These are phyloP conservation scores for Enteromius paludinosus DNA, from an alignment of 2,797 vertebrate species.

Conservation along the genomic window DNA sequence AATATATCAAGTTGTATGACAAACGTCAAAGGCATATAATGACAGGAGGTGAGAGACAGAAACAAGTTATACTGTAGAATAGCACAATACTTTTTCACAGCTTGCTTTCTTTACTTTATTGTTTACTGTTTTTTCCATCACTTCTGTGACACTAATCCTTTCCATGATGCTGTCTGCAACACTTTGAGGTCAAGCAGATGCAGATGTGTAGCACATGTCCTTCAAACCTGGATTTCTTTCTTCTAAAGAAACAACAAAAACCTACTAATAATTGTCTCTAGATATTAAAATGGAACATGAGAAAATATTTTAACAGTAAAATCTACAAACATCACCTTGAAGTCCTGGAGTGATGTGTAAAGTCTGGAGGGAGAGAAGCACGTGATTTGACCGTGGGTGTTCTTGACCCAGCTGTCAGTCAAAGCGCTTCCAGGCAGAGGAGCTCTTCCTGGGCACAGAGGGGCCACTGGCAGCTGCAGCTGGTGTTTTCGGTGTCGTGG, in stretches of 20 bases:
- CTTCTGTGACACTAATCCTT: background rate
- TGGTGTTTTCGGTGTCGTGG: conserved; percentile 28
- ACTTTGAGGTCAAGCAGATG: background rate
- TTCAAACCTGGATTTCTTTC: background rate
- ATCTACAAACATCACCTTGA: background rate
- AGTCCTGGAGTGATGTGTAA: conserved; percentile 11
- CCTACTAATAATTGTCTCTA: background rate
- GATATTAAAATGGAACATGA: background rate
- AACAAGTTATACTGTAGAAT: background rate
- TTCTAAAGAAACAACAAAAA: background rate
- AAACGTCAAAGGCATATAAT: background rate
- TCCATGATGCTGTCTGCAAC: background rate
- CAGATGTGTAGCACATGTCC: background rate
- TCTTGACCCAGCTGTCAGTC: conserved; percentile 58
- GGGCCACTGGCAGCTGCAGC: conserved; percentile 32
- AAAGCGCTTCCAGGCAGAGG: conserved; percentile 42
- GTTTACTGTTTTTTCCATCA: background rate
- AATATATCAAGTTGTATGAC: background rate
- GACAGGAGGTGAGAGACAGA: background rate
- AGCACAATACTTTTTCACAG: background rate
- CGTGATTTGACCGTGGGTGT: conserved; percentile 66
- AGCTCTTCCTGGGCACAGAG: conserved; percentile 6
- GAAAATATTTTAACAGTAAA: background rate
- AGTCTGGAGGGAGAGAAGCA: conserved; percentile 54
- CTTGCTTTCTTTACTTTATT: background rate